These are phyloP conservation scores for Oreotragus oreotragus DNA, from an alignment of 2,113 vertebrate genomes.

Conservation along the genomic window DNA sequence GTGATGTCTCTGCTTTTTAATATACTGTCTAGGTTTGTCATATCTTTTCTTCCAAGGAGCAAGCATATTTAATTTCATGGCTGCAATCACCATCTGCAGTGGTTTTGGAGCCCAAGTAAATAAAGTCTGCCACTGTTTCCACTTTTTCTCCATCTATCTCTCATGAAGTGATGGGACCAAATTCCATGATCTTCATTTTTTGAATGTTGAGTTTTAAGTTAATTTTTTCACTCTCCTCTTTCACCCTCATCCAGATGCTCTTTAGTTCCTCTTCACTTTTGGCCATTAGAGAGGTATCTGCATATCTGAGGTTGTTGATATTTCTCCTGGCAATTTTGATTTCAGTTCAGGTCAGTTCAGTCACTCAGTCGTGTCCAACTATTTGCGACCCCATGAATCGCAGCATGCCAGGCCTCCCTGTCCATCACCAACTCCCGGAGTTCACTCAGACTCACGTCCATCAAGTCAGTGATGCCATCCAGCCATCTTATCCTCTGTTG, in stretches of 20 bases:
- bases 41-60: background rate
- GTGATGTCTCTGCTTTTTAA: background rate
- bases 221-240: background rate
- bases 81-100: background rate
- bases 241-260: fast-evolving
- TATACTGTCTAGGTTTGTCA: background rate
- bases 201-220: background rate
- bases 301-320: background rate
- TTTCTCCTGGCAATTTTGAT: background rate
- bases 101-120: background rate
- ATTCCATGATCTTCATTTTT: background rate
- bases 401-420: too few relatives aligned
- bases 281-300: background rate
- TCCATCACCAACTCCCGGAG: fast-evolving
- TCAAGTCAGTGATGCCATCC: too few relatives aligned
- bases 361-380: too few relatives aligned
- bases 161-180: background rate
- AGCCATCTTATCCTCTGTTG: too few relatives aligned
- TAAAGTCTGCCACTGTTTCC: background rate
- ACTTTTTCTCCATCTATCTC: background rate
- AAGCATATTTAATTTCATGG: background rate
- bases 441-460: too few relatives aligned
- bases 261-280: background rate
- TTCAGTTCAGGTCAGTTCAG: background rate
- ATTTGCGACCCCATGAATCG: too few relatives aligned